phyloP scores from a whole-genome alignment of 1,140 invertebrate species.

The Amyelois transitella region DNA sequence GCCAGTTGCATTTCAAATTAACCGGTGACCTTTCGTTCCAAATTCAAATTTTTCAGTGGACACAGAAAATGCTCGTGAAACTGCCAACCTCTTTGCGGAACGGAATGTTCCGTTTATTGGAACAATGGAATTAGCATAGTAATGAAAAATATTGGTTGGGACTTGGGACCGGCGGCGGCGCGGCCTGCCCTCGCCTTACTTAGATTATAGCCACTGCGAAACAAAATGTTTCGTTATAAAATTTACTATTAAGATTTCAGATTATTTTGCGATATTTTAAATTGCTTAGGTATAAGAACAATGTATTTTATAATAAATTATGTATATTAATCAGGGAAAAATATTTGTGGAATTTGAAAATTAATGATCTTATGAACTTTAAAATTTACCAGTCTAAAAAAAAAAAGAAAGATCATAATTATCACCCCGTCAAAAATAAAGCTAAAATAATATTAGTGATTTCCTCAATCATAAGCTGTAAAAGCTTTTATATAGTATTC shows the following conservation, averaged over 20 bases:
- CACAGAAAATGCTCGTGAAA: conserved; percentile 59
- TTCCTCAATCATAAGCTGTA: neutral
- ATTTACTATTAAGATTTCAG: neutral
- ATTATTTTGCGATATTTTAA: neutral
- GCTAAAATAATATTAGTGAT: too few species aligned
- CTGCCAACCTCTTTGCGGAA: conserved; percentile 58
- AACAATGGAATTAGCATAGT: conserved; percentile 70
- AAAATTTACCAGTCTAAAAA: too few species aligned
- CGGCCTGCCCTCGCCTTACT: conserved; percentile 8
- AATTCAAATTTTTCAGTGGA: conserved; percentile 63
- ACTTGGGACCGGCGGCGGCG: too few species aligned
- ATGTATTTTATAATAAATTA: too few species aligned
- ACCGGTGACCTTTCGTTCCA: conserved; percentile 48
- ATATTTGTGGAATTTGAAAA: too few species aligned
- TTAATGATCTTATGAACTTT: too few species aligned
- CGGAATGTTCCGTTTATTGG: conserved; percentile 55
- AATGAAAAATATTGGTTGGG: conserved; percentile 68
- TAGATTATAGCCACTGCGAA: neutral
- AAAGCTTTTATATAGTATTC: neutral
- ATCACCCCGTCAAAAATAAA: too few species aligned
- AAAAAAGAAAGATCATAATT: too few species aligned
- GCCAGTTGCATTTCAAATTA: conserved; percentile 61
- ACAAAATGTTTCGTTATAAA: neutral
- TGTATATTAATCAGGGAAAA: too few species aligned
- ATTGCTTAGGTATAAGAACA: too few species aligned